Conservation (phyloP, 2,113 vertebrate genomes). For the Tricholaema leucomelas region DNA sequence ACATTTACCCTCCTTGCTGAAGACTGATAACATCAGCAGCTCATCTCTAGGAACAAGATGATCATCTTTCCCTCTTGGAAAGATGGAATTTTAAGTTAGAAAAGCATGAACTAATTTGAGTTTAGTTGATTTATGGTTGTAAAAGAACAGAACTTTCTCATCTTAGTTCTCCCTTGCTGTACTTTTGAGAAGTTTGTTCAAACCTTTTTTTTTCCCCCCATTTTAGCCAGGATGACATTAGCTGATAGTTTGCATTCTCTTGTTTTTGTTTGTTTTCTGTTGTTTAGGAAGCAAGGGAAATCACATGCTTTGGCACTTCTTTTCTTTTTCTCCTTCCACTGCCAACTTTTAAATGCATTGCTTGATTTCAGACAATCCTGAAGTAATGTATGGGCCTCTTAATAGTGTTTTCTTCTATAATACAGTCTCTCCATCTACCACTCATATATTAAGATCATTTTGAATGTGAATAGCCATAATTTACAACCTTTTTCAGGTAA, state of each 20-base stretch:
- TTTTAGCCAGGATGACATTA: not conserved
- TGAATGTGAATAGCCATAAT: not conserved
- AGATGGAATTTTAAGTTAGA: not conserved
- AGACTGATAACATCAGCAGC: constrained; percentile 16
- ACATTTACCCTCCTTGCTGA: not conserved
- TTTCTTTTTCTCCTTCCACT: not conserved
- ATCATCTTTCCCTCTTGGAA: constrained; percentile 8
- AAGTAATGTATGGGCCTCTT: not conserved
- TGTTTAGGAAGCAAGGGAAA: not conserved
- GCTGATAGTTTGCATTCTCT: not conserved
- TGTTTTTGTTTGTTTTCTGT: not conserved
- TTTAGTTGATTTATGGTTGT: constrained; percentile 26
- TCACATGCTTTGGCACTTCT: not conserved
- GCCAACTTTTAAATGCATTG: not conserved
- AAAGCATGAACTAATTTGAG: constrained; percentile 22
- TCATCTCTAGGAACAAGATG: constrained; percentile 25
- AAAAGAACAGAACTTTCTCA: constrained; percentile 40
- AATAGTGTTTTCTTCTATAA: not conserved
- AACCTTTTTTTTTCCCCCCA: not conserved
- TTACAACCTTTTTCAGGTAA: not conserved
- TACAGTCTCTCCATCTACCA: not conserved
- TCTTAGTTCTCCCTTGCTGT: not conserved
- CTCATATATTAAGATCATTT: not conserved
- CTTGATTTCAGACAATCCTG: not conserved
- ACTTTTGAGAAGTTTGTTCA: not conserved